Conservation (phyloP, 64 coral and sea anemone genomes). For the Cladopsammia gracilis region DNA sequence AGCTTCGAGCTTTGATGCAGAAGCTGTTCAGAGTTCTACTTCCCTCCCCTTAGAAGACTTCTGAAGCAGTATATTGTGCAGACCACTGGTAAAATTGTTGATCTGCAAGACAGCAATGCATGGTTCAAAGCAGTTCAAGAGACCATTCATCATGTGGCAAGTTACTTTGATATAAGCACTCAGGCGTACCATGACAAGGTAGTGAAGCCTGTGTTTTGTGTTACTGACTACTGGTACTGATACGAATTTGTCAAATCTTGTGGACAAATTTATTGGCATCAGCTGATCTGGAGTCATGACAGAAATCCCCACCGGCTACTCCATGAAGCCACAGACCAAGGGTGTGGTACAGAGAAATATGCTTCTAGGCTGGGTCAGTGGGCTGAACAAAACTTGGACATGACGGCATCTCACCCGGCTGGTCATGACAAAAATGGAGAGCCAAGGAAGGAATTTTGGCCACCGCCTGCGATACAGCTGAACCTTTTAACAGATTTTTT, state of each 20-base stretch:
- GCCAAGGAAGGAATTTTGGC: constrained; percentile 56
- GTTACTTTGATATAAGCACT: constrained; percentile 33
- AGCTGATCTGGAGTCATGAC: constrained; percentile 71
- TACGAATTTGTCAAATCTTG: constrained; percentile 35
- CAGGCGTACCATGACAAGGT: constrained; percentile 30
- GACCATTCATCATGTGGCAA: constrained; percentile 36
- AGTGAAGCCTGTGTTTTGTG: constrained; percentile 30
- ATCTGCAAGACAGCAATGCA: constrained; percentile 33
- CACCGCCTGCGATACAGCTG: constrained; percentile 53
- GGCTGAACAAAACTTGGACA: constrained; percentile 51
- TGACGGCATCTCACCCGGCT: constrained; percentile 54
- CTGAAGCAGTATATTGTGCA: no score
- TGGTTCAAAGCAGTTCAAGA: no score
- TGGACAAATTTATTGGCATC: constrained; percentile 52
- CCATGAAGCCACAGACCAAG: neutral
- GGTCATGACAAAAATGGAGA: constrained; percentile 47
- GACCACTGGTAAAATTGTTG: no score
- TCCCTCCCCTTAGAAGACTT: neutral
- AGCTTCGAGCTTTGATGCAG: no score
- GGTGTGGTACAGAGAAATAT: no score
- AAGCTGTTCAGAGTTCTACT: constrained; percentile 56
- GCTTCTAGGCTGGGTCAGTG: no score
- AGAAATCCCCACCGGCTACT: constrained; percentile 57
- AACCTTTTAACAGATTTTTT: no score
- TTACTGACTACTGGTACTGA: neutral